phyloP scores from a whole-genome alignment of 2,797 vertebrate species.

The Liparis tanakae region DNA sequence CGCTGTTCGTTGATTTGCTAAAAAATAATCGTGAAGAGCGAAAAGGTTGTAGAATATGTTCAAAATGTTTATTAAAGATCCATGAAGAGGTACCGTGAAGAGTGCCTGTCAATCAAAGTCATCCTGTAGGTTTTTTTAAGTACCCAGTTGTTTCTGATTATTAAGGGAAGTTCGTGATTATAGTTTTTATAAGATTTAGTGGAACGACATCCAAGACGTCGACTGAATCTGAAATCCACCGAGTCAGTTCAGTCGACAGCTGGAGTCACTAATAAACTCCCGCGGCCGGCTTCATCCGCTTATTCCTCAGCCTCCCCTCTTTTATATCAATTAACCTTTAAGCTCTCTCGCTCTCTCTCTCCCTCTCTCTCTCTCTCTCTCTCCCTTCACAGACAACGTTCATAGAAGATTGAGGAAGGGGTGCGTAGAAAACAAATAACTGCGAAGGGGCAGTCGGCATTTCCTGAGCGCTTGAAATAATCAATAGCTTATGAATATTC shows the following conservation, averaged over 20 bases:
- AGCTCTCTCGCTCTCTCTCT: conserved; percentile 16
- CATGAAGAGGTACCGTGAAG: too few species aligned
- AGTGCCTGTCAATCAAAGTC: background rate
- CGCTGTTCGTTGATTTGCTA: too few species aligned
- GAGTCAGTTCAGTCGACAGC: conserved; percentile 17
- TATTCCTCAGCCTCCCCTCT: conserved; percentile 45
- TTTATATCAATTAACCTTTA: conserved; percentile 74
- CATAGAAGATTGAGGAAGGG: conserved; percentile 28
- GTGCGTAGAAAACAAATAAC: conserved; percentile 36
- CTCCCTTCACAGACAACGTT: conserved; percentile 38
- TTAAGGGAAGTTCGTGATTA: background rate
- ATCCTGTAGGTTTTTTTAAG: background rate
- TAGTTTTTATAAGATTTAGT: background rate
- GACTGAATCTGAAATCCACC: background rate
- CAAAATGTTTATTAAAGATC: too few species aligned
- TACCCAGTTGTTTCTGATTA: background rate
- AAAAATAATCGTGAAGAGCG: too few species aligned
- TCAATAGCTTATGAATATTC: conserved; percentile 82
- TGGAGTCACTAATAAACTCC: conserved; percentile 51
- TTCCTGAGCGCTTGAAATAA: conserved; percentile 53
- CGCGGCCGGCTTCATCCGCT: conserved; percentile 35
- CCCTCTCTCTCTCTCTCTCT: background rate
- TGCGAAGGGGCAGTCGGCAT: conserved; percentile 33
- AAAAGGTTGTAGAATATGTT: too few species aligned
- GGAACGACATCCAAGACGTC: background rate